Percentiles rank a stretch among this genome's conserved stretches.
phyloP scores from a whole-genome alignment of 1,140 invertebrate genomes.

The Caenorhabditis latens region DNA sequence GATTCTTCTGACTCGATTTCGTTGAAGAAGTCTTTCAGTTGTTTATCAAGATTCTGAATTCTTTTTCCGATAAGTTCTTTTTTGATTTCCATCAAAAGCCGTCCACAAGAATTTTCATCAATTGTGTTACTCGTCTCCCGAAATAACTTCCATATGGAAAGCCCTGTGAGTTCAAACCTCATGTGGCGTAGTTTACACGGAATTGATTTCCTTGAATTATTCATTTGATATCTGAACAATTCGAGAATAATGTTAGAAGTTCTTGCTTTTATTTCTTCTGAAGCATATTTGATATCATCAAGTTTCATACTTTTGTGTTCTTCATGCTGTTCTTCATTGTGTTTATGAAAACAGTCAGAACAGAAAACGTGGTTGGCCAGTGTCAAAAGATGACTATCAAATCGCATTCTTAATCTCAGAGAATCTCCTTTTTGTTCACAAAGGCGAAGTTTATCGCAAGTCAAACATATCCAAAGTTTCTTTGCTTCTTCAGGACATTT shows the following conservation, averaged over 20 bases:
- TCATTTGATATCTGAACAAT: neutral
- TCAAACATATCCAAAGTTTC: neutral
- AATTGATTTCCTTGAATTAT: neutral
- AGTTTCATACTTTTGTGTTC: neutral
- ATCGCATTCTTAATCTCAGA: neutral
- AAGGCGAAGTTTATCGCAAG: neutral
- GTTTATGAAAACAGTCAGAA: neutral
- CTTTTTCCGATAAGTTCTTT: constrained; percentile 6
- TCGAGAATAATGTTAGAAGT: neutral
- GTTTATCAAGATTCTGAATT: neutral
- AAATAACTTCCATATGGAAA: neutral
- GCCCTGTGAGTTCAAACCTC: neutral
- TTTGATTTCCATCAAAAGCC: neutral
- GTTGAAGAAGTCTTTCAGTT: neutral
- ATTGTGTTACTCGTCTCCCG: neutral
- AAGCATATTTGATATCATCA: neutral
- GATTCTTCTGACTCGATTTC: neutral
- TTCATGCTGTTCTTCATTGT: neutral
- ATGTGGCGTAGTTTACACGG: neutral
- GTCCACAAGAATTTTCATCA: neutral
- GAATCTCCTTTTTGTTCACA: neutral
- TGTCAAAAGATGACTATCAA: neutral
- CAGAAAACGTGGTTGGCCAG: neutral
- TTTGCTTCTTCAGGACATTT: neutral
- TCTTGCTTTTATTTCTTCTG: neutral